Evolutionary conservation across 1,140 invertebrate genomes (phyloP).

Genomic region (Neocloeon triangulifer): DNA sequence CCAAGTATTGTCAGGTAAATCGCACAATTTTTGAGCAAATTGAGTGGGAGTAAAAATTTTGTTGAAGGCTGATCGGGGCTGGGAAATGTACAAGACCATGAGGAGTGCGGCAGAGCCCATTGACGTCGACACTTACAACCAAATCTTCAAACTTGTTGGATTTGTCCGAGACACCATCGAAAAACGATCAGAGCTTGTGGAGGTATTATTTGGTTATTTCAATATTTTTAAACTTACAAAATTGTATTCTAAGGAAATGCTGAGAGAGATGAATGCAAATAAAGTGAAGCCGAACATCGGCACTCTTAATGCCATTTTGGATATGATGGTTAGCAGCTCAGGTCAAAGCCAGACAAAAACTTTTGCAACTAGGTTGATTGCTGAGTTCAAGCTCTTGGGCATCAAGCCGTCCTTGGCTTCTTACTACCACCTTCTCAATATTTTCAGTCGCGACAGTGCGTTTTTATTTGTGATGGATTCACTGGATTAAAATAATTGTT

Average conservation of each 20-base stretch:
- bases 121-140: too few relatives aligned
- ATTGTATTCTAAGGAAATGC: constrained; percentile 1
- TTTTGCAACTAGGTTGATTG: constrained; percentile 14
- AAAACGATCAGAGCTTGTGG: not conserved
- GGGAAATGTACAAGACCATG: constrained; percentile 33
- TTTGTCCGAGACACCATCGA: too few relatives aligned
- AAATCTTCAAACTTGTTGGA: too few relatives aligned
- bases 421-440: constrained; percentile 39
- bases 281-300: constrained; percentile 39
- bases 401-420: constrained; percentile 47
- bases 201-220: not conserved
- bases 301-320: constrained; percentile 49
- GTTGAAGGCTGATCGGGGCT: constrained; percentile 33
- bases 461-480: constrained; percentile 9
- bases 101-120: not conserved
- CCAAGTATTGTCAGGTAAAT: constrained; percentile 38
- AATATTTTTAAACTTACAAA: constrained; percentile 1
- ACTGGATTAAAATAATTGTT: not conserved
- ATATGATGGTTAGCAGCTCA: constrained; percentile 23
- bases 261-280: constrained; percentile 30
- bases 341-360: constrained; percentile 18
- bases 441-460: constrained; percentile 44
- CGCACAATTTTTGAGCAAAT: too few relatives aligned
- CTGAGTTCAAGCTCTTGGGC: constrained; percentile 44
- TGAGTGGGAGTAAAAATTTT: too few relatives aligned